Base-by-base conservation (phyloP, 2,113 vertebrate species). In the Indicator indicator region DNA sequence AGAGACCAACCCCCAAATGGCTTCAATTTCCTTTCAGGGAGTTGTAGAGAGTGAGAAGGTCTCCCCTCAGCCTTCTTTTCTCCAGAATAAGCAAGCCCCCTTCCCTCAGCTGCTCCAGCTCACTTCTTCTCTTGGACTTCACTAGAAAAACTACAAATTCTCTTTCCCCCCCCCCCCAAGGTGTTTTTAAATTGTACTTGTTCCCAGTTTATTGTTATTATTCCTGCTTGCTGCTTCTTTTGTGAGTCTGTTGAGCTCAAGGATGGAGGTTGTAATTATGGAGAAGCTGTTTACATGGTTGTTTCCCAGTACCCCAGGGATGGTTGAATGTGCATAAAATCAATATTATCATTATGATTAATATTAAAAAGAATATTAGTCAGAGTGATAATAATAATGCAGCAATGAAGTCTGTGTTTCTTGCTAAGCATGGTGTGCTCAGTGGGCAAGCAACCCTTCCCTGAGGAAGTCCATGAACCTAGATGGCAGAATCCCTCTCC, bases 171-270 rank as follows among this genome's bases (percentile, higher is more conserved):
- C 16, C 4, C 50, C 13, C 50, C 26, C 0, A 0, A 82, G 78
- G 84, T 76, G 40, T 76, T 93, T 75, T 83, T 58, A 85, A 87
- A 94, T 92, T 91, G 40, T n/a, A 84, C 65, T 90, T 74, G 52
- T 92, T 95, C 38, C 33, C 11, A 3, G 11, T 87, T 95, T 90
- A 84, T 92, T 95, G 55, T 84, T 96, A 56, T 82, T 84, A 78
- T 69, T 90, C 71, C 58, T 75, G 71, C 80, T 86, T 65, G 42
- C 92, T 93, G 93, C 63, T 84, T 85, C 87, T 95, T 94, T 42
- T 76, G 48, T 68, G 78, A 78, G 54, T 75, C 90, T 91, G 77
- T 92, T 77, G 58, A 73, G 40, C 83, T 67, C 79, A 54, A n/a
- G 33, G 23, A 62, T 44, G 52, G 60, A 74, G 83, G 38, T 78